These are phyloP conservation scores for Sinotaia quadrata DNA, from an alignment of 2,888 invertebrate genomes.

Conservation along the genomic window DNA sequence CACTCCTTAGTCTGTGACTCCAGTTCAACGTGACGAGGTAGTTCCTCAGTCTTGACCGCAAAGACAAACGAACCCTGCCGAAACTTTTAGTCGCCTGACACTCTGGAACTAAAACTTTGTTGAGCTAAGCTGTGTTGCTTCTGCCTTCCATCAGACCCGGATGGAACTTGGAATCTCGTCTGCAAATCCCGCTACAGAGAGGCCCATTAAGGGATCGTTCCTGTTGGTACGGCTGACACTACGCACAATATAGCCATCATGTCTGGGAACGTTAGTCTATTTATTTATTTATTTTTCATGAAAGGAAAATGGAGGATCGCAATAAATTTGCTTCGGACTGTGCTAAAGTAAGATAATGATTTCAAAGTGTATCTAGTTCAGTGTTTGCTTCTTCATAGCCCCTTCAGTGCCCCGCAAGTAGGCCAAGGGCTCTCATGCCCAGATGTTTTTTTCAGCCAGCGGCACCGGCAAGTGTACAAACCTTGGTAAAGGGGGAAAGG, in stretches of 20 bases:
- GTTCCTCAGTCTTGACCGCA: not conserved
- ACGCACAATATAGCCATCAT: no score
- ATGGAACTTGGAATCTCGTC: constrained; percentile 28
- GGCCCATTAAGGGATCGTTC: constrained; percentile 24
- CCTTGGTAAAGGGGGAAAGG: constrained; percentile 1
- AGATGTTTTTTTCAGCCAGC: constrained; percentile 27
- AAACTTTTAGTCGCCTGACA: not conserved
- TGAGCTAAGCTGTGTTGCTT: not conserved
- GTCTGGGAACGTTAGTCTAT: no score
- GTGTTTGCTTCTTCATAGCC: no score
- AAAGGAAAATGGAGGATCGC: no score
- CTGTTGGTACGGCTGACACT: no score
- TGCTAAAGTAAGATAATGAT: no score
- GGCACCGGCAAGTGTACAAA: constrained; percentile 22
- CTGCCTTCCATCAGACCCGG: constrained; percentile 5
- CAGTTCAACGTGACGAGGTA: no score
- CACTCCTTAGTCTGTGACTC: not conserved
- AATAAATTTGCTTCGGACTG: no score
- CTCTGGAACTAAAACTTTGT: not conserved
- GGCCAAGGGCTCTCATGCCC: constrained; percentile 13
- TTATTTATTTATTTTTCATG: no score
- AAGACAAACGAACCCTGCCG: not conserved
- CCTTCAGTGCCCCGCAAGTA: not conserved
- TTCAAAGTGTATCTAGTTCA: no score
- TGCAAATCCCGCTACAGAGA: constrained; percentile 22